Evolutionary conservation across 2,113 vertebrate species (phyloP).

Genomic region (Ciconia boyciana): DNA sequence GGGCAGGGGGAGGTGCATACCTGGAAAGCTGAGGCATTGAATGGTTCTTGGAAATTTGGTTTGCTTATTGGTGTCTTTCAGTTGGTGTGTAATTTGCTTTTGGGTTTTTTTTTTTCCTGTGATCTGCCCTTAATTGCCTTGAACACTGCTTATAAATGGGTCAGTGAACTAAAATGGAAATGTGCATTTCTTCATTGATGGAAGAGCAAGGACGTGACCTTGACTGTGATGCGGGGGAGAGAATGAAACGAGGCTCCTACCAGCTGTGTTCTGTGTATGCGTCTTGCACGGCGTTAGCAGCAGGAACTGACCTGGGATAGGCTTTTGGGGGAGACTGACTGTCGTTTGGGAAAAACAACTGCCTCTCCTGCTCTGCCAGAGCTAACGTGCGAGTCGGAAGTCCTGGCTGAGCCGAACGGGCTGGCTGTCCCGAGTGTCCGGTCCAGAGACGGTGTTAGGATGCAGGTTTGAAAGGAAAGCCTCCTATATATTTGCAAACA

Average conservation of each 20-base stretch:
- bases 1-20: rapidly evolving
- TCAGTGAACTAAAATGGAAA: neutral
- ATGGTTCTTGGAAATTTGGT: too few species aligned
- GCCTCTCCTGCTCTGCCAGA: neutral
- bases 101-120: neutral
- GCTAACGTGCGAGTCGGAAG: rapidly evolving
- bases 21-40: neutral
- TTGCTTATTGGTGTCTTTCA: rapidly evolving
- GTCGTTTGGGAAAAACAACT: too few species aligned
- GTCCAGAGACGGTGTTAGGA: rapidly evolving
- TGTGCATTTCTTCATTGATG: rapidly evolving
- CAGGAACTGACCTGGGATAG: neutral
- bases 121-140: neutral
- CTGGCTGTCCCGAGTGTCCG: rapidly evolving
- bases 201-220: neutral
- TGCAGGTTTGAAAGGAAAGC: neutral
- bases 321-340: neutral
- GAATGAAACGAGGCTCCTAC: neutral
- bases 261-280: neutral
- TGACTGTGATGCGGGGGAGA: neutral
- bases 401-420: too few species aligned
- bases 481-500: rapidly evolving
- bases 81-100: too few species aligned
- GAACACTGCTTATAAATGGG: neutral
- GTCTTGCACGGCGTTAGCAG: rapidly evolving